Evolutionary conservation across 2,888 invertebrate genomes (phyloP), one percentile per base, ranked within the genome.

Genomic region (Ditula angustiorana): DNA sequence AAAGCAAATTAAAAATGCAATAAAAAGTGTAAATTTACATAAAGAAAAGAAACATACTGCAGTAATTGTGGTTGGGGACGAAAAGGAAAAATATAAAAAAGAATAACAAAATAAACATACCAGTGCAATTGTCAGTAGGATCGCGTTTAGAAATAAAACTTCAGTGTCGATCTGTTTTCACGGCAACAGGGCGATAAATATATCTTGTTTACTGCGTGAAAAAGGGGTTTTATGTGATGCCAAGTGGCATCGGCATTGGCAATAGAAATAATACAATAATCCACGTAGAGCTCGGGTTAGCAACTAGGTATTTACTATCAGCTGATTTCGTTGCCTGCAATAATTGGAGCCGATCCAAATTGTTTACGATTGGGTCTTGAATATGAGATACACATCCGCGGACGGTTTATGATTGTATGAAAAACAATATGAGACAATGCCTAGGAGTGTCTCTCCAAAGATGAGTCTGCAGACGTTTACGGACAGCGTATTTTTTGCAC

Each of bases 161-260:
- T 50, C 46, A 21, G 37, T 52, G 46, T 49, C 52, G 62, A 41
- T 30, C 50, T 57, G 58, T 62, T 47, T 61, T 13, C 37, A 26
- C n/a, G 24, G 44, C 5, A 47, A 16, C 37, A 47, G n/a, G 19
- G 47, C 49, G 60, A 60, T 74, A 78, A 76, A 83, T 83, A 79
- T 81, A 82, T 73, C 69, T 79, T 84, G 81, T 81, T 82, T 82
- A 81, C 79, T 68, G 66, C 71, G 72, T 69, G 71, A 73, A 78
- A 74, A 74, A 74, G 71, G 70, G 71, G 71, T 70, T 69, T 76
- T 74, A 75, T 69, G 69, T 71, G 75, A 74, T 84, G 85, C 83
- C 87, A 87, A 88, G 78, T 77, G 71, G 71, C 70, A 74, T 73
- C 70, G 76, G 69, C 74, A 79, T 80, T 83, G 84, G 83, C 82